Evolutionary conservation across 2,113 vertebrate species (phyloP).

Genomic region (Synodontis membranacea): DNA sequence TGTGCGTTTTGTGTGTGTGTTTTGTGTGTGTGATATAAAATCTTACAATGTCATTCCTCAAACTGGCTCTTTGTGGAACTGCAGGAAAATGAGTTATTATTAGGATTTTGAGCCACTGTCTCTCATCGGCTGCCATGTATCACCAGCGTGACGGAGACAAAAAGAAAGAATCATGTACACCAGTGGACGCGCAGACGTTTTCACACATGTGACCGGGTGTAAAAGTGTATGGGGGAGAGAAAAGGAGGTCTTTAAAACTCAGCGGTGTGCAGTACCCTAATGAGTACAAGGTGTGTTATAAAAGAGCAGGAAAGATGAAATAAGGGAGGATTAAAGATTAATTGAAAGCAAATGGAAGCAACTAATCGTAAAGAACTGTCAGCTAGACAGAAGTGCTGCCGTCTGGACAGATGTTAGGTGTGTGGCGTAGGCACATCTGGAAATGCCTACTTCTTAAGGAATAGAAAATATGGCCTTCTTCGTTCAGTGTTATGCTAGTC

Average conservation of each 20-base stretch:
- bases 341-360: constrained; percentile 2
- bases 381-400: neutral
- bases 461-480: neutral
- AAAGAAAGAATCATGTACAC: too few species aligned
- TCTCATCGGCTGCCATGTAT: neutral
- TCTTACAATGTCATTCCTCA: neutral
- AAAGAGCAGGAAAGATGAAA: constrained; percentile 28
- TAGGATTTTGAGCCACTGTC: neutral
- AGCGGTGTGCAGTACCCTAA: neutral
- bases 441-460: neutral
- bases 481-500: neutral
- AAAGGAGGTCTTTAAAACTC: neutral
- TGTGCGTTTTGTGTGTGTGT: neutral
- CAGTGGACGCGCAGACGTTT: neutral
- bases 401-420: neutral
- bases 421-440: neutral
- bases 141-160: neutral
- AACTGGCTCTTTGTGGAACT: neutral
- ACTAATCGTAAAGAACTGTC: neutral
- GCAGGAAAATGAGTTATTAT: neutral
- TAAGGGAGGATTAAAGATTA: neutral
- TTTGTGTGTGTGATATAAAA: neutral
- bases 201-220: neutral
- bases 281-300: constrained; percentile 12
- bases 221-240: neutral